Percentiles rank a stretch among this genome's conserved stretches.
Conservation (phyloP, 92 coral and sea anemone genomes). For the Virgularia gustaviana region DNA sequence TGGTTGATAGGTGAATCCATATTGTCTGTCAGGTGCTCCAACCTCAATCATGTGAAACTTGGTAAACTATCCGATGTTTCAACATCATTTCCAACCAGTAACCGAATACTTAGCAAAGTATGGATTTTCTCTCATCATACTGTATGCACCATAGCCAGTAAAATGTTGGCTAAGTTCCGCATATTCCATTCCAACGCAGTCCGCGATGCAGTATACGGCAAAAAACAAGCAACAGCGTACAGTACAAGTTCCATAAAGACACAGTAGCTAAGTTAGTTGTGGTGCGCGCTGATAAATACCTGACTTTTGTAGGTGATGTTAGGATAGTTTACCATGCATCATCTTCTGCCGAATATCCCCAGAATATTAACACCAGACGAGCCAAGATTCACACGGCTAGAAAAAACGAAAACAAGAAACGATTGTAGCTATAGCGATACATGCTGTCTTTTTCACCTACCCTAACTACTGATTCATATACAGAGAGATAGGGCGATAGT, state of each 20-base stretch:
- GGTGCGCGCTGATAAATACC: background rate
- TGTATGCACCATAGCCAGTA: background rate
- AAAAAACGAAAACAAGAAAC: background rate
- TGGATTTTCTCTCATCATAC: too few relatives aligned
- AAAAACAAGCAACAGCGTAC: background rate
- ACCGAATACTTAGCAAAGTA: too few relatives aligned
- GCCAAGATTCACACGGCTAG: conserved; percentile 86
- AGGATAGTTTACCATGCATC: background rate
- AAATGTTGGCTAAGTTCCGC: background rate
- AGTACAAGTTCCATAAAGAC: background rate
- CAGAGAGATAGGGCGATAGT: too few relatives aligned
- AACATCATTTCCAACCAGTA: too few relatives aligned
- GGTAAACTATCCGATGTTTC: too few relatives aligned
- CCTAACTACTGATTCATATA: too few relatives aligned
- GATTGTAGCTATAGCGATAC: too few relatives aligned
- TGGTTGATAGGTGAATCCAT: too few relatives aligned
- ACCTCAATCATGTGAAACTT: too few relatives aligned
- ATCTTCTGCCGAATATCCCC: conserved; percentile 79
- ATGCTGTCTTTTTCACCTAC: too few relatives aligned
- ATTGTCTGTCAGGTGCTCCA: too few relatives aligned
- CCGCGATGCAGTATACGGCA: background rate
- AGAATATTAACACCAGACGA: conserved; percentile 87
- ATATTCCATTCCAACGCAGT: background rate
- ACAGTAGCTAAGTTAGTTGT: background rate
- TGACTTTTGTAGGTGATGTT: background rate